Percentiles rank a stretch among this genome's conserved stretches.
Conservation (phyloP, 2,888 invertebrate genomes). For the Clunio marinus region DNA sequence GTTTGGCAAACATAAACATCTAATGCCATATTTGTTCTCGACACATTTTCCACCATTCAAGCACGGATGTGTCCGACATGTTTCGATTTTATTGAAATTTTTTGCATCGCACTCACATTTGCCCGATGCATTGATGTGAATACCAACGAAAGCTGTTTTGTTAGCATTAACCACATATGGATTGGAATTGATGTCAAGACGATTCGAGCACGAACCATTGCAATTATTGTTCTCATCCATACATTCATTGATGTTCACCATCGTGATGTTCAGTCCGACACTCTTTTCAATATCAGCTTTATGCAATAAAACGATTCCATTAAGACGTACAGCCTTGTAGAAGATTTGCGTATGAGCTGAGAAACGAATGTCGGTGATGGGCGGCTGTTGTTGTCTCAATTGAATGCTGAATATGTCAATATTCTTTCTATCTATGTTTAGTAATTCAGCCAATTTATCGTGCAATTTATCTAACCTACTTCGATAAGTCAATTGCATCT, state of each 20-base stretch:
- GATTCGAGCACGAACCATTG: constrained; percentile 74
- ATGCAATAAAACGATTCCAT: constrained; percentile 70
- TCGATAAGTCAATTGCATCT: constrained; percentile 59
- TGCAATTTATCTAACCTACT: constrained; percentile 68
- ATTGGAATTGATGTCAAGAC: constrained; percentile 62
- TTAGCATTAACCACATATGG: constrained; percentile 80
- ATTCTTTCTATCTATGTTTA: constrained; percentile 62
- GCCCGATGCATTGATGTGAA: constrained; percentile 67
- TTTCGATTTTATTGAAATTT: constrained; percentile 65
- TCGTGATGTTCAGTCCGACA: constrained; percentile 70
- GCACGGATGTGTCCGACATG: constrained; percentile 67
- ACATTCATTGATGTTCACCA: constrained; percentile 78
- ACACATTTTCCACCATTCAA: constrained; percentile 76
- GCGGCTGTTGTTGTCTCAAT: constrained; percentile 61
- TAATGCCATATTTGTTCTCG: constrained; percentile 62
- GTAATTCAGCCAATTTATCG: constrained; percentile 62
- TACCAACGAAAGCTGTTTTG: constrained; percentile 76
- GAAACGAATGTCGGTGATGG: constrained; percentile 69
- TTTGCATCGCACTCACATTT: constrained; percentile 71
- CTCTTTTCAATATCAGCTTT: constrained; percentile 68
- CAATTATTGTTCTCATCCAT: constrained; percentile 68
- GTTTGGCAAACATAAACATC: constrained; percentile 55
- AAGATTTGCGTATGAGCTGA: constrained; percentile 69
- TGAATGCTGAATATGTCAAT: constrained; percentile 81
- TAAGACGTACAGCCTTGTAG: constrained; percentile 69